phyloP scores from a whole-genome alignment of 2,797 vertebrate species.

The Chelonia mydas region DNA sequence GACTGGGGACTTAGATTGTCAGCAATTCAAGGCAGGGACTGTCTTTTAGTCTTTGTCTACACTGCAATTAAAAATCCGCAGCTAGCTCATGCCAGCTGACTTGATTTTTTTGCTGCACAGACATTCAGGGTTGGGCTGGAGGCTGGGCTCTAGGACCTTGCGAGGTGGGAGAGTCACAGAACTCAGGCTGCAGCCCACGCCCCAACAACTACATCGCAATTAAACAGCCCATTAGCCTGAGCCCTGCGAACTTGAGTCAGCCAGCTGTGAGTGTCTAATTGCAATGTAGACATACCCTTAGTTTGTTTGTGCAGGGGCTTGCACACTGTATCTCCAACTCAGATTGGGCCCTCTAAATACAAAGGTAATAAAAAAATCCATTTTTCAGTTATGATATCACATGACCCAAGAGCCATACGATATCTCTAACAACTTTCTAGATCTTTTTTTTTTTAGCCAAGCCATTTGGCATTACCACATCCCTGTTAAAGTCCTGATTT shows the following conservation, averaged over 20 bases:
- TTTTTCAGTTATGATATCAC: slow-evolving; percentile 27
- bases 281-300: no score
- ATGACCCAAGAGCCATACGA: slow-evolving; percentile 8
- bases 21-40: neutral
- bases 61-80: neutral
- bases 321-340: no score
- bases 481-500: neutral
- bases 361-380: slow-evolving; percentile 13
- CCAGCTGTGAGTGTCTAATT: no score
- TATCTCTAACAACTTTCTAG: neutral
- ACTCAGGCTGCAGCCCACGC: neutral
- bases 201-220: neutral
- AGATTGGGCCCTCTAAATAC: no score
- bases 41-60: neutral
- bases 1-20: neutral
- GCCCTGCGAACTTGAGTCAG: no score
- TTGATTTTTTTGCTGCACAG: neutral
- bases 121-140: neutral
- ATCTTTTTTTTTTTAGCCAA: neutral
- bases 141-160: neutral
- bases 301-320: no score
- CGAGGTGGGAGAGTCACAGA: neutral
- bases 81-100: neutral
- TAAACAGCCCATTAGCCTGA: neutral
- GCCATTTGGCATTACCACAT: neutral